Evolutionary conservation across 2,888 invertebrate species (phyloP).

Genomic region (Mythimna pallens): DNA sequence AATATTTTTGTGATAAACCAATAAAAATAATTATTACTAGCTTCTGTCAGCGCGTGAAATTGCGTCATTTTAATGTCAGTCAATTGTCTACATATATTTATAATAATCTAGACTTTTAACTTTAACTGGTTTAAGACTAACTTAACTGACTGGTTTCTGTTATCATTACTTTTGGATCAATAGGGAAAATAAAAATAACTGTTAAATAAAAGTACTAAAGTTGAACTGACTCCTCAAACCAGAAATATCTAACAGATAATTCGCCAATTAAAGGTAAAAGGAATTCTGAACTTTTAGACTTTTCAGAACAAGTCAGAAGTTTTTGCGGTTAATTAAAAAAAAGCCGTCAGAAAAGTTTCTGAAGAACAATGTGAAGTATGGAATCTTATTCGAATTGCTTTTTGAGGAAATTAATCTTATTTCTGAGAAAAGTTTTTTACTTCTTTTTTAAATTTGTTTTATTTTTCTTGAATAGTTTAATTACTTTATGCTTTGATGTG

Average conservation of each 20-base stretch:
- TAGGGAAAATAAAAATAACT: neutral
- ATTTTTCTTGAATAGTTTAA: slow-evolving; percentile 41
- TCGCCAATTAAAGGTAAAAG: slow-evolving; percentile 55
- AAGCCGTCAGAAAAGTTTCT: slow-evolving; percentile 55
- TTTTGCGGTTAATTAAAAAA: slow-evolving; percentile 67
- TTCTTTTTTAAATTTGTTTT: slow-evolving; percentile 17
- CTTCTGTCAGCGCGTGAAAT: too few relatives aligned
- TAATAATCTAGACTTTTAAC: too few relatives aligned
- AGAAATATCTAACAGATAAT: slow-evolving; percentile 40
- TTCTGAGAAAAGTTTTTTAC: slow-evolving; percentile 29
- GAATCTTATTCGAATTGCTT: slow-evolving; percentile 54
- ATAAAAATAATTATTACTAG: too few relatives aligned
- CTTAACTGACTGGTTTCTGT: too few relatives aligned
- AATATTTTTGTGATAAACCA: too few relatives aligned
- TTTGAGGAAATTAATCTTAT: slow-evolving; percentile 58
- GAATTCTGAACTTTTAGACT: slow-evolving; percentile 48
- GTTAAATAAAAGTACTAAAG: neutral
- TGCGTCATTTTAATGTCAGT: too few relatives aligned
- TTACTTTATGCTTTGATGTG: slow-evolving; percentile 39
- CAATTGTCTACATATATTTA: too few relatives aligned
- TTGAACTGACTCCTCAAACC: slow-evolving; percentile 3
- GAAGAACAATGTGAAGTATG: slow-evolving; percentile 54
- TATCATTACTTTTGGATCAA: too few relatives aligned
- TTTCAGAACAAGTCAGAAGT: slow-evolving; percentile 44
- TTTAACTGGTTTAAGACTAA: too few relatives aligned